Percentiles rank a stretch among this genome's conserved stretches.
These are phyloP conservation scores for Papilio aristodemus DNA, from an alignment of 1,140 invertebrate species.

Conservation along the genomic window DNA sequence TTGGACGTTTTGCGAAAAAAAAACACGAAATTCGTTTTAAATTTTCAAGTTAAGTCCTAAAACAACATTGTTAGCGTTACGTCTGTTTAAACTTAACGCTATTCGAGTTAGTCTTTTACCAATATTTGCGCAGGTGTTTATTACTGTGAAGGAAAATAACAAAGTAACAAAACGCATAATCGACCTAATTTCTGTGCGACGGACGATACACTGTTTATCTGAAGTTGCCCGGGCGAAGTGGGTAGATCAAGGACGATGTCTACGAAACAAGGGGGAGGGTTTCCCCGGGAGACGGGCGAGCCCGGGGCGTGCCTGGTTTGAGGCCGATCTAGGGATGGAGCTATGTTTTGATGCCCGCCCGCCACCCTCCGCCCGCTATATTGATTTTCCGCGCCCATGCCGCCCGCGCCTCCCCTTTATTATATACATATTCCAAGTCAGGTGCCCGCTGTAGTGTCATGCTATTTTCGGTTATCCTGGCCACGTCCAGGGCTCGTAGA, in stretches of 20 bases:
- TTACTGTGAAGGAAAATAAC: slow-evolving; percentile 9
- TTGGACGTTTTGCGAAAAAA: background rate
- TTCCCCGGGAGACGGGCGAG: slow-evolving; percentile 72
- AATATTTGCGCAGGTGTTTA: slow-evolving; percentile 25
- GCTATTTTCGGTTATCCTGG: slow-evolving; percentile 73
- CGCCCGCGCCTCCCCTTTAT: slow-evolving; percentile 63
- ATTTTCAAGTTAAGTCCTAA: background rate
- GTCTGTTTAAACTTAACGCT: background rate
- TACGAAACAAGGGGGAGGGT: slow-evolving; percentile 75
- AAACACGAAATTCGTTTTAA: background rate
- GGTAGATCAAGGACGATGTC: slow-evolving; percentile 79
- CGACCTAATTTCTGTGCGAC: slow-evolving; percentile 75
- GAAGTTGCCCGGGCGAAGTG: slow-evolving; percentile 68
- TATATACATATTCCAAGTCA: slow-evolving; percentile 71
- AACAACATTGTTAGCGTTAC: slow-evolving; percentile 11
- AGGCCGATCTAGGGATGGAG: slow-evolving; percentile 43
- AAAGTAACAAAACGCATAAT: slow-evolving; percentile 56
- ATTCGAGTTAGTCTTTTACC: background rate
- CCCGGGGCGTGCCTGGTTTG: slow-evolving; percentile 38
- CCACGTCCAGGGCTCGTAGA: slow-evolving; percentile 47
- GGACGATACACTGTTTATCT: slow-evolving; percentile 74
- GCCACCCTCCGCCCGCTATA: slow-evolving; percentile 62
- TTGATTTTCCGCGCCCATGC: slow-evolving; percentile 72
- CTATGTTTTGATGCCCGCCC: slow-evolving; percentile 69
- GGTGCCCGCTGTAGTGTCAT: slow-evolving; percentile 65